A percentile compares a stretch with the other conserved stretches of the same genome.
These are phyloP conservation scores for Fringilla coelebs DNA, from an alignment of 2,797 vertebrate genomes.

Conservation along the genomic window DNA sequence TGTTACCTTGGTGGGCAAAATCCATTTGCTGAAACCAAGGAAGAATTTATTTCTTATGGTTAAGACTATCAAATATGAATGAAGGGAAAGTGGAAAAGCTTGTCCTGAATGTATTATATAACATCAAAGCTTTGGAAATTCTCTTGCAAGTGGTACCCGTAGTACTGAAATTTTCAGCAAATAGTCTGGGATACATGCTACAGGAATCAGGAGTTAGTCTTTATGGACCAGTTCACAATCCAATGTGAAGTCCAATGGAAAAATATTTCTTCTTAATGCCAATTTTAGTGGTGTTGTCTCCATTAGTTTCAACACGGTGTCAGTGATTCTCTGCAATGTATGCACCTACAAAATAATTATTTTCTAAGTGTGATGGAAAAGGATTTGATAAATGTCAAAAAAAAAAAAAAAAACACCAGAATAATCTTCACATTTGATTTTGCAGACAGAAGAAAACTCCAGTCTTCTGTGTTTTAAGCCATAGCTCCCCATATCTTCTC, in stretches of 20 bases:
- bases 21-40: neutral
- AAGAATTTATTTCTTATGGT: neutral
- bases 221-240: neutral
- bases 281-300: neutral
- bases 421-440: neutral
- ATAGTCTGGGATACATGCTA: neutral
- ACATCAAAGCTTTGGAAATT: neutral
- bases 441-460: neutral
- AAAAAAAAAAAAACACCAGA: neutral
- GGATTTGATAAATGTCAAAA: neutral
- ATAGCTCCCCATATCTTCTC: neutral
- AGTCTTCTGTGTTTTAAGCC: neutral
- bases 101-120: neutral
- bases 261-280: neutral
- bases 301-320: neutral
- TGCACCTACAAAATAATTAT: neutral
- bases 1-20: neutral
- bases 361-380: neutral
- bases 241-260: neutral
- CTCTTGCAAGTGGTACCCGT: neutral
- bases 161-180: neutral
- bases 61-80: slow-evolving; percentile 21
- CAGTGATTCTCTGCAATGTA: neutral
- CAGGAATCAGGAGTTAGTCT: neutral
- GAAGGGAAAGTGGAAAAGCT: slow-evolving; percentile 13